Percentiles rank a stretch among this genome's conserved stretches.
phyloP scores from a whole-genome alignment of 1,140 invertebrate species.

The Frieseomelitta varia region DNA sequence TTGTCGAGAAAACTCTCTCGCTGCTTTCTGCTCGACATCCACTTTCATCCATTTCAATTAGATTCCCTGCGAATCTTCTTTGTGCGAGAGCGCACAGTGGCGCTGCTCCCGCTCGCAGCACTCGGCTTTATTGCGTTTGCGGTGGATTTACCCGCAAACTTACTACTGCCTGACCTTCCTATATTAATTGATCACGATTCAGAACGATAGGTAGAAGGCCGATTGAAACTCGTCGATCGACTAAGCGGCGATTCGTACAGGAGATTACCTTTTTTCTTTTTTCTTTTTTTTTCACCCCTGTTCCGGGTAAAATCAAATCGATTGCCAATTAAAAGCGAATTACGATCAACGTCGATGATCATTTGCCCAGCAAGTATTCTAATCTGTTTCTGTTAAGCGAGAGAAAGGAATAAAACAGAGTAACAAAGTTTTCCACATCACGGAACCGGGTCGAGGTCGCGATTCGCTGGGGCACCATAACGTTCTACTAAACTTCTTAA shows the following conservation, averaged over 20 bases:
- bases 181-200: background rate
- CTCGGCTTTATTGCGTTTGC: background rate
- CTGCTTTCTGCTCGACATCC: background rate
- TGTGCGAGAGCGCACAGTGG: background rate
- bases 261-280: background rate
- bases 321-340: background rate
- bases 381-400: background rate
- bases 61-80: background rate
- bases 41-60: background rate
- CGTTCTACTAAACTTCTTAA: background rate
- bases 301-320: background rate
- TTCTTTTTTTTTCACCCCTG: no score
- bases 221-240: background rate
- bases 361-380: background rate
- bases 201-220: accelerated
- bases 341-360: background rate
- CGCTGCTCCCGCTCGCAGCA: background rate
- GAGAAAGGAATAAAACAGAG: background rate
- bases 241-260: background rate
- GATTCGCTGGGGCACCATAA: background rate
- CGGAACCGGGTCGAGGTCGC: background rate
- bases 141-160: background rate
- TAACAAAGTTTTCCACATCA: background rate
- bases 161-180: background rate
- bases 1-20: background rate